Evolutionary conservation across 2,797 vertebrate genomes (phyloP).

Genomic region (Phalloptychus januarius): DNA sequence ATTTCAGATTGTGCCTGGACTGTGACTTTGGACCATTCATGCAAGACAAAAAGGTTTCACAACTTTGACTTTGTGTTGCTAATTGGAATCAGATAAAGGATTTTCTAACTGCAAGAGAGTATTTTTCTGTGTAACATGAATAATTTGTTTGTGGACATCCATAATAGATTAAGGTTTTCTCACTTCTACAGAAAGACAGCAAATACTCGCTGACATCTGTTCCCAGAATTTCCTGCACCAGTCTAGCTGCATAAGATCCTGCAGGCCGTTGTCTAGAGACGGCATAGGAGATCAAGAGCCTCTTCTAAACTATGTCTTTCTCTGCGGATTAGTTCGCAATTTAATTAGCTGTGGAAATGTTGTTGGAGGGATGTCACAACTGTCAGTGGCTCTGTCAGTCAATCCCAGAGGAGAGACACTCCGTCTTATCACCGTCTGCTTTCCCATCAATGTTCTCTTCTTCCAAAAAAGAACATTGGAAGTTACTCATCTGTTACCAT

Average conservation of each 20-base stretch:
- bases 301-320: conserved; percentile 56
- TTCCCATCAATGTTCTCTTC: conserved; percentile 45
- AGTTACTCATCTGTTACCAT: conserved; percentile 25
- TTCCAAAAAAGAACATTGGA: conserved; percentile 16
- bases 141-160: conserved; percentile 26
- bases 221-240: conserved; percentile 59
- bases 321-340: conserved; percentile 71
- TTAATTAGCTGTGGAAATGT: conserved; percentile 78
- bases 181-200: conserved; percentile 32
- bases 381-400: conserved; percentile 59
- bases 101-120: conserved; percentile 20
- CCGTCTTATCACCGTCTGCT: conserved; percentile 67
- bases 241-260: conserved; percentile 59
- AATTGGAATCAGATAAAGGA: conserved; percentile 34
- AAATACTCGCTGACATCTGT: conserved; percentile 68
- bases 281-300: conserved; percentile 63
- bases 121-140: conserved; percentile 28
- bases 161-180: conserved; percentile 25
- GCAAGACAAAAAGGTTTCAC: conserved; percentile 35
- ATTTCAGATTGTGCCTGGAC: conserved; percentile 22
- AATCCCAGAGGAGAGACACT: conserved; percentile 64
- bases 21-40: conserved; percentile 22
- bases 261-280: conserved; percentile 69
- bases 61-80: conserved; percentile 21
- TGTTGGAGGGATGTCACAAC: conserved; percentile 73